These are phyloP conservation scores for Fundulus diaphanus DNA, from an alignment of 2,797 vertebrate genomes.

Conservation along the genomic window DNA sequence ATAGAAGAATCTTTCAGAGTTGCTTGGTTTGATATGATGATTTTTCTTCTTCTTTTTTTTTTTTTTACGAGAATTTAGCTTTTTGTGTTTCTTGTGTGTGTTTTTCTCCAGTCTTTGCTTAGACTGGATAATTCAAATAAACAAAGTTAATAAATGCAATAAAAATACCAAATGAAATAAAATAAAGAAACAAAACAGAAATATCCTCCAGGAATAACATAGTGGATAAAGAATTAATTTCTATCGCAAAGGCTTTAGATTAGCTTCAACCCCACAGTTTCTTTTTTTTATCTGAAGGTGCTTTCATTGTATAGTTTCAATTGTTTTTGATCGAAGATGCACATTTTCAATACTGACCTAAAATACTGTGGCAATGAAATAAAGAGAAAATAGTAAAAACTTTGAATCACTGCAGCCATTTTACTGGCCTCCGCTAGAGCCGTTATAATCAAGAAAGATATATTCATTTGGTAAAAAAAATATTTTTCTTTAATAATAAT, in stretches of 20 bases:
- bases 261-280: background rate
- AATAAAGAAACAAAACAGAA: background rate
- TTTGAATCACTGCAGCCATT: background rate
- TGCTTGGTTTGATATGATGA: background rate
- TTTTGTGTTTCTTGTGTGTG: background rate
- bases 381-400: background rate
- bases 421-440: background rate
- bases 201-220: background rate
- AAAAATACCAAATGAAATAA: background rate
- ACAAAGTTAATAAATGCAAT: background rate
- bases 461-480: no score
- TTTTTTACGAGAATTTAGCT: background rate
- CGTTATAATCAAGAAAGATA: background rate
- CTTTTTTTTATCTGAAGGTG: constrained; percentile 4
- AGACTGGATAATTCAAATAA: background rate
- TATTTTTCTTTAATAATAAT: no score
- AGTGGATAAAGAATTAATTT: background rate
- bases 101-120: background rate
- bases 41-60: background rate
- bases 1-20: background rate
- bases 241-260: background rate
- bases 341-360: background rate
- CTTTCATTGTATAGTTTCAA: background rate
- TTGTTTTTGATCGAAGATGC: constrained; percentile 1
- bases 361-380: background rate